Evolutionary conservation across 2,797 vertebrate species (phyloP), one percentile per base, ranked within the genome.

Genomic region (Cirrhinus mrigala): DNA sequence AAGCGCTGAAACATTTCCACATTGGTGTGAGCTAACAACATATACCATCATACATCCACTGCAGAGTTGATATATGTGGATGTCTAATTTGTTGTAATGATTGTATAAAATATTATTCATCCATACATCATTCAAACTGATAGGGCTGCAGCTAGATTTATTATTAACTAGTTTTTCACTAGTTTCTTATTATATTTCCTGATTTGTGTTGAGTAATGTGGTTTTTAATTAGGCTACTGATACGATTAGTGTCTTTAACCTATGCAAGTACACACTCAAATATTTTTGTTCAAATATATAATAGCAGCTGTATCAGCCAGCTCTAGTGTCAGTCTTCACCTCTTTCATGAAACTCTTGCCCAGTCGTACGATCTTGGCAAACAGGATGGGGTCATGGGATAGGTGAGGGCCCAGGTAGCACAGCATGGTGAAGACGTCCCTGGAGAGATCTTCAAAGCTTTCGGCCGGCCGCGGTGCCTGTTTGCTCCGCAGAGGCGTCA

Each of bases 331-430:
- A 20, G 7, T 40, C 6, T 33, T 88, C 91, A 99, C 98, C 98
- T 99, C 98, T 90, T 99, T 99, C 98, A 99, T 99, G 92, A 99
- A 98, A 16, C 94, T 97, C 91, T 99, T 99, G 88, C 98, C 98
- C 85, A 99, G 95, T 24, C 98, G 96, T 54, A 99, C 96, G 15
- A 99, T 93, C 95, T 99, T 99, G 24, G 98, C 98, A 9, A 99
- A 97, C 81, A 99, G 96, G 91, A 99, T 97, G 40, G 98, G 95
- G 89, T 99, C 98, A 0, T 99, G 97, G 76, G 97, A 97, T 68
- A 99, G 97, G 88, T 99, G 98, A 81, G 98, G 98, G 54, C 98
- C 98, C 85, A 99, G 96, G 90, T 98, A 98, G 90, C 97, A 96
- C 18, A 99, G 96, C 98, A 99, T 99, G 91, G 92, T 97, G 93